Evolutionary conservation across 2,797 vertebrate genomes (phyloP), one percentile per base, ranked within the genome.

Genomic region (Cuculus canorus): DNA sequence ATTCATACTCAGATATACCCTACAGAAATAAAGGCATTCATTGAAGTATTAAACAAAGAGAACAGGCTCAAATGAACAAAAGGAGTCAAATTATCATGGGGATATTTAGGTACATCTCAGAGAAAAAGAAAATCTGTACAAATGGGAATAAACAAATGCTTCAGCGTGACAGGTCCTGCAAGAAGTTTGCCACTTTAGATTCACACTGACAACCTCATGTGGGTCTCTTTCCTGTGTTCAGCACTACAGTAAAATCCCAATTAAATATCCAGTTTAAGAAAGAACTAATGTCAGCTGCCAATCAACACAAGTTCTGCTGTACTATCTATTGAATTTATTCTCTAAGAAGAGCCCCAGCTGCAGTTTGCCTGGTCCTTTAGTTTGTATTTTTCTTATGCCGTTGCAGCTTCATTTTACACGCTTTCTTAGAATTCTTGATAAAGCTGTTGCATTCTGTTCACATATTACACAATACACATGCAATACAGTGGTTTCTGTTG

Each of bases 181-280:
- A 60, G 75, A 90, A 59, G 52, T 85, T 91, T 88, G n/a, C 57
- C 45, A 69, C 50, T 65, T 89, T 75, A 85, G 65, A 83, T 75
- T 90, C 39, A 32, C 4, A 4, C 2, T 45, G 63, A 76, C 2
- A 9, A 76, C 90, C 48, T 60, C 1, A 0, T 39, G 39, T 3
- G 23, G 35, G 47, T 72, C 59, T 59, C 63, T 54, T 75, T 70
- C n/a, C 82, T 1, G 0, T 17, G 25, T 52, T 86, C 56, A 70
- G 50, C 2, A 2, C 63, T 66, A 33, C 54, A 76, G 18, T 33
- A 72, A 92, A 93, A 83, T 75, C 85, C 79, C 54, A 70, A 90
- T 81, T 83, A 94, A 72, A 93, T 65, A 88, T 47, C 79, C 73
- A 78, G 13, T 91, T 92, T 81, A 81, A 60, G 82, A 43, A 57